Evolutionary conservation across 2,113 vertebrate species (phyloP).

Genomic region (human (Homo sapiens)): GRCh38 chr1:221672501-221673000

Average conservation of each 20-base stretch:
- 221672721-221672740: fast-evolving
- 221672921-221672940: neutral
- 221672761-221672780: neutral
- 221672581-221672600: fast-evolving
- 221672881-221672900: neutral
- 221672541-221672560: neutral
- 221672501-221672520: neutral
- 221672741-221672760: neutral
- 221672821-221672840: neutral
- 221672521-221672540: neutral
- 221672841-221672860: neutral
- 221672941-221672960: neutral
- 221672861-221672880: neutral
- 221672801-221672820: neutral
- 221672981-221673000: neutral
- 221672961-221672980: neutral
- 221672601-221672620: neutral
- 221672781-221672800: neutral
- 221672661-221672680: neutral
- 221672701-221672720: neutral
- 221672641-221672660: neutral
- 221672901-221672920: neutral
- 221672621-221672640: neutral
- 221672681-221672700: neutral
- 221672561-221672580: fast-evolving